Conservation (phyloP, 2,888 invertebrate species). For the Amiota mariae region DNA sequence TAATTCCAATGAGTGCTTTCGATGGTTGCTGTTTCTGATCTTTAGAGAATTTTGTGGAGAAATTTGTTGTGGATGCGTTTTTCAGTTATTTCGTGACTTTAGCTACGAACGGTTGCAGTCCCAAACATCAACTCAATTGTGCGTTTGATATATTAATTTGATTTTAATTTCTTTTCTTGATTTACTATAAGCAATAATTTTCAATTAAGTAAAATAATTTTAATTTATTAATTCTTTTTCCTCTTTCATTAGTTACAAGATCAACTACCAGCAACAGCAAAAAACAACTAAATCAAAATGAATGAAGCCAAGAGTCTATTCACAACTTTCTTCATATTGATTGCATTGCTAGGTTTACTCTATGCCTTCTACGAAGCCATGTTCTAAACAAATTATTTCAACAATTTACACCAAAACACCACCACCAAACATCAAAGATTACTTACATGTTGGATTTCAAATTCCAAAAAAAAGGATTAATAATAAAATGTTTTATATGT, state of each 20-base stretch:
- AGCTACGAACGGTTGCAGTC: conserved; percentile 67
- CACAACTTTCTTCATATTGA: conserved; percentile 82
- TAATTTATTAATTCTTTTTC: conserved; percentile 26
- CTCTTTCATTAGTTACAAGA: conserved; percentile 38
- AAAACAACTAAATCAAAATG: conserved; percentile 61
- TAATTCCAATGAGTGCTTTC: conserved; percentile 55
- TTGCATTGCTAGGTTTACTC: conserved; percentile 79
- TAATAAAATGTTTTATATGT: not conserved
- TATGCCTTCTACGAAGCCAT: conserved; percentile 81
- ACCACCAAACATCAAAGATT: conserved; percentile 47
- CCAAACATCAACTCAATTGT: conserved; percentile 32
- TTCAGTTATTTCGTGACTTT: conserved; percentile 71
- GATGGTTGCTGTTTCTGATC: conserved; percentile 36
- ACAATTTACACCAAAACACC: too few species aligned
- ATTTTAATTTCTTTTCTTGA: not conserved
- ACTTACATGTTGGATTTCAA: conserved; percentile 60
- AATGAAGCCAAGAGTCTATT: conserved; percentile 80
- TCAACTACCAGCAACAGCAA: conserved; percentile 41
- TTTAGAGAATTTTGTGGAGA: conserved; percentile 63
- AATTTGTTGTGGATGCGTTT: conserved; percentile 55
- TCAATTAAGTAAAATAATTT: not conserved
- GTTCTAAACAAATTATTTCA: conserved; percentile 52
- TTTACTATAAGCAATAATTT: not conserved
- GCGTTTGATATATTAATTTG: conserved; percentile 39
- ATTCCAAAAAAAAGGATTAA: conserved; percentile 47